Percentiles rank a stretch among this genome's conserved stretches.
These are phyloP conservation scores for Mus pahari DNA, from an alignment of 2,113 vertebrate genomes.

Conservation along the genomic window DNA sequence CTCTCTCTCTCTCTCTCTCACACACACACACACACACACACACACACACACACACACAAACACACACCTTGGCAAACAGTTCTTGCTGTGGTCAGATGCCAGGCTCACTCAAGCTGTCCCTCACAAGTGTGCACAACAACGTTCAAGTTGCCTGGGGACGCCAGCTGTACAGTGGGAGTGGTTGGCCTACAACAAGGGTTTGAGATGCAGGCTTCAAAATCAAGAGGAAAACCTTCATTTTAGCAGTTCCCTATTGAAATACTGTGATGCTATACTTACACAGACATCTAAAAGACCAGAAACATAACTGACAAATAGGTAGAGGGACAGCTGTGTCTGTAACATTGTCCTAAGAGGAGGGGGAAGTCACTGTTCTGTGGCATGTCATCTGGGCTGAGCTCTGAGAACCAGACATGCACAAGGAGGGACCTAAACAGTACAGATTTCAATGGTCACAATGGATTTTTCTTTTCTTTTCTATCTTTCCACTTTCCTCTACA, in stretches of 20 bases:
- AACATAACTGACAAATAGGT: too few species aligned
- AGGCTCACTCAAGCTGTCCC: neutral
- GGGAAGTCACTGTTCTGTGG: neutral
- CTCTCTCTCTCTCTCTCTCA: neutral
- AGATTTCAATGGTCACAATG: neutral
- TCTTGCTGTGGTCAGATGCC: neutral
- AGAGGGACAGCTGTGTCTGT: accelerated
- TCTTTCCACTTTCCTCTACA: neutral
- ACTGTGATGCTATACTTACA: too few species aligned
- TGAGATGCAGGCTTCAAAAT: neutral
- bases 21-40: neutral
- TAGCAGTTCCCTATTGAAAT: neutral
- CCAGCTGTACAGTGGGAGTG: neutral
- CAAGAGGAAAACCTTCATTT: neutral
- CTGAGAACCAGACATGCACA: too few species aligned
- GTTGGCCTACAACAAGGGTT: neutral
- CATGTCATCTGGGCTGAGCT: neutral
- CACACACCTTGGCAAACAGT: neutral
- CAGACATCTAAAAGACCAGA: neutral
- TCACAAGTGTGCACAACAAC: too few species aligned
- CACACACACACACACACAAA: too few species aligned
- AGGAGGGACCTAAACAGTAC: neutral
- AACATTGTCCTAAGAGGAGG: neutral
- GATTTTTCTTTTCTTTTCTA: neutral
- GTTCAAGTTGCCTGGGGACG: too few species aligned